Evolutionary conservation across 1,140 invertebrate species (phyloP), one percentile per base, ranked within the genome.

Genomic region (Scaptomyza montana): DNA sequence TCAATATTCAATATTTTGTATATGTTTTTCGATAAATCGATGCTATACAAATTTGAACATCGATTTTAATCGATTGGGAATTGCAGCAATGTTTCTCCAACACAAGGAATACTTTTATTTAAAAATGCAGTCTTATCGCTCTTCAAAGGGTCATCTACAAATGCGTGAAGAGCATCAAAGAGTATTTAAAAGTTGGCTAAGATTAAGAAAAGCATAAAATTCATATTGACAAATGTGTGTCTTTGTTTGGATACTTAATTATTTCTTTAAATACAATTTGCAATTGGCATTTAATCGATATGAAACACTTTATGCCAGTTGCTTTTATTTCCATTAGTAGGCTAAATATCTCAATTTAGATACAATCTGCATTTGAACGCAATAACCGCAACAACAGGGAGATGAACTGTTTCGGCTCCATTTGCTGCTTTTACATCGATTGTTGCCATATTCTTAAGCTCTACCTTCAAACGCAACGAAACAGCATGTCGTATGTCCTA

Each of bases 341-440:
- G 49, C 47, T 25, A 5, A 30, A 6, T 12, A n/a, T 28, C 28
- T 33, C n/a, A 33, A 30, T 16, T 51, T 51, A 8, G 12, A 51
- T 51, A 16, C n/a, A 51, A 47, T 57, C 30, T 39, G 45, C 54
- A 41, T 49, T 50, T 59, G 54, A 49, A 30, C 45, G 19, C 33
- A 66, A 57, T 9, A 46, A 28, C 56, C 53, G n/a, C 21, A 65
- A 57, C 13, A 6, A 33, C 30, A 33, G 28, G 28, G 13, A 36
- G 28, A 33, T 28, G 12, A 13, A 13, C 41, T 39, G 41, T 28
- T 54, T 36, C 30, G 30, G 39, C 49, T 46, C 65, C 36, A 53
- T 68, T 68, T 41, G 36, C 46, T 12, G 45, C 2, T 21, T 21
- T 16, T 7, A n/a, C 16, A 9, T 5, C 51, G 28, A 10, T 54